Evolutionary conservation across 2,797 vertebrate genomes (phyloP).

Genomic region (Notoglanidium macrostoma): DNA sequence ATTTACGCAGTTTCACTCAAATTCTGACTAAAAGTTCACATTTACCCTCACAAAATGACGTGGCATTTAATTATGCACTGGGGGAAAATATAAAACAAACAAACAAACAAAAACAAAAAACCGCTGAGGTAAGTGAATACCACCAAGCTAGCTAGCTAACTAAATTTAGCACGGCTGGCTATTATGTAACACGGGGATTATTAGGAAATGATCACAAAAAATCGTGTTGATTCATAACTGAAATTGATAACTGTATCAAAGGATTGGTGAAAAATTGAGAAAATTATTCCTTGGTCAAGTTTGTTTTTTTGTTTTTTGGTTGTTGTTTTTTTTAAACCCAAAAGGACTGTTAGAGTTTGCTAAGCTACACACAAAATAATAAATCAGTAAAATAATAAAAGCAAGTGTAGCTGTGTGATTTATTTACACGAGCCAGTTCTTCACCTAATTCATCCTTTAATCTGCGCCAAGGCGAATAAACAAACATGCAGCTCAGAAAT

Average conservation of each 20-base stretch:
- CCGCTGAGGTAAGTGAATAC: not conserved
- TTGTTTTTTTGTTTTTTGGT: not conserved
- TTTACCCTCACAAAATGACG: not conserved
- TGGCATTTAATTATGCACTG: not conserved
- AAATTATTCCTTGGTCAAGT: not conserved
- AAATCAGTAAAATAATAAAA: too few species aligned
- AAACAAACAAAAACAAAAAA: not conserved
- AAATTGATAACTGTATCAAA: not conserved
- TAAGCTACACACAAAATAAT: not conserved
- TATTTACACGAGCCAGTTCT: not conserved
- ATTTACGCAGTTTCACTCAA: not conserved
- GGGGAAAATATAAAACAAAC: not conserved
- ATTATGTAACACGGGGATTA: not conserved
- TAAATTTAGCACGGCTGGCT: conserved; percentile 7
- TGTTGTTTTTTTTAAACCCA: not conserved
- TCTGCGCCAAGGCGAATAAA: not conserved
- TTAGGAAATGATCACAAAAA: not conserved
- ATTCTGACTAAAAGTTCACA: not conserved
- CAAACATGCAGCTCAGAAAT: not conserved
- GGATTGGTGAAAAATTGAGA: not conserved
- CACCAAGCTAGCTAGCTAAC: not conserved
- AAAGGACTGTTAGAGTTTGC: not conserved
- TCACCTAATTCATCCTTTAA: not conserved
- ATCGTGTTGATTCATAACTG: not conserved
- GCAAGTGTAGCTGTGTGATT: not conserved